Conservation (phyloP, 2,888 invertebrate species). For the Calliopum simillimum region DNA sequence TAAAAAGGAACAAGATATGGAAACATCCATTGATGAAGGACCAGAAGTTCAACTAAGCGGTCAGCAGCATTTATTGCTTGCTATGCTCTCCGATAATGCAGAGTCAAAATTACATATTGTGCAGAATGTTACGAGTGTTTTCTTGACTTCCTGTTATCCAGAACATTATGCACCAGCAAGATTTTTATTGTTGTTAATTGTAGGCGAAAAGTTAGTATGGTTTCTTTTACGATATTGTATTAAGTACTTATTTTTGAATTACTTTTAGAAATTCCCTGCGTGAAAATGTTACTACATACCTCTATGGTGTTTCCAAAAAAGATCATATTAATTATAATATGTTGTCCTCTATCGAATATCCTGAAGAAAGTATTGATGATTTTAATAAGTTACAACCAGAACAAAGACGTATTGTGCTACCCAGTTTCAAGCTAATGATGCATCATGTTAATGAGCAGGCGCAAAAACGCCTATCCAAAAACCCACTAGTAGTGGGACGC, state of each 20-base stretch:
- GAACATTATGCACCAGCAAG: slow-evolving; percentile 84
- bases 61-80: slow-evolving; percentile 70
- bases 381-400: slow-evolving; percentile 62
- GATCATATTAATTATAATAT: slow-evolving; percentile 68
- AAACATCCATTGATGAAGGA: slow-evolving; percentile 23
- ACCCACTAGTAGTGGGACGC: slow-evolving; percentile 74
- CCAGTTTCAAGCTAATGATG: slow-evolving; percentile 80
- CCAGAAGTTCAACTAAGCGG: slow-evolving; percentile 63
- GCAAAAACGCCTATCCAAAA: slow-evolving; percentile 72
- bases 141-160: slow-evolving; percentile 85
- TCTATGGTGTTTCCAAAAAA: slow-evolving; percentile 78
- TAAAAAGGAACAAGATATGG: slow-evolving; percentile 45
- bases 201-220: slow-evolving; percentile 80
- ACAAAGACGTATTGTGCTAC: slow-evolving; percentile 70
- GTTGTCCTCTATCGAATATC: slow-evolving; percentile 67
- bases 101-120: slow-evolving; percentile 82
- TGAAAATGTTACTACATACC: slow-evolving; percentile 62
- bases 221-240: background rate
- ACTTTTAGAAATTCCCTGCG: slow-evolving; percentile 59
- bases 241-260: background rate
- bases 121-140: slow-evolving; percentile 85
- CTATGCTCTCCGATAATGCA: slow-evolving; percentile 80
- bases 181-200: slow-evolving; percentile 83
- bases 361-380: slow-evolving; percentile 57
- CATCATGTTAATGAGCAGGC: slow-evolving; percentile 78